These are phyloP conservation scores for Ecdyonurus torrentis DNA, from an alignment of 2,888 invertebrate genomes.

Conservation along the genomic window DNA sequence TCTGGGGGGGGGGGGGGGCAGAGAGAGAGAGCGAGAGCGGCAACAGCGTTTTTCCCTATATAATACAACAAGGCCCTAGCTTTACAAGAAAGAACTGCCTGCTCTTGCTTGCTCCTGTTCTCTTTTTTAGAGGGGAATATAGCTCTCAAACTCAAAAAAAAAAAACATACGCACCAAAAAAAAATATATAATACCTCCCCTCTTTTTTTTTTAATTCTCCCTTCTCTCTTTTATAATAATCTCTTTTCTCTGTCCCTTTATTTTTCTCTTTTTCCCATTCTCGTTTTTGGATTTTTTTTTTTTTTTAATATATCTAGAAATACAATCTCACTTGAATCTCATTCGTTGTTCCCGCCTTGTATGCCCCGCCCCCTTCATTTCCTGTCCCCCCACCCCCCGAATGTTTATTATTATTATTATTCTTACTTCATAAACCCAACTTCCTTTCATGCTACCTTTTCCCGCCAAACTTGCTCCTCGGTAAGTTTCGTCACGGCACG, in stretches of 20 bases:
- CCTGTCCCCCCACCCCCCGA: not conserved
- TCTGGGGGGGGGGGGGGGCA: not conserved
- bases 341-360: not conserved
- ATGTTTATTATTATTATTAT: not conserved
- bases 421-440: not conserved
- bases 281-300: not conserved
- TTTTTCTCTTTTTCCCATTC: not conserved
- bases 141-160: not conserved
- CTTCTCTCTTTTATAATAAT: too few relatives aligned
- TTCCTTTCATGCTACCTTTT: not conserved
- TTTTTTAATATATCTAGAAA: not conserved
- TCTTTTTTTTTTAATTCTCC: not conserved
- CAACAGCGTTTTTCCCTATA: not conserved
- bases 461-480: not conserved
- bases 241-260: not conserved
- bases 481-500: not conserved
- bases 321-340: not conserved
- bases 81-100: not conserved
- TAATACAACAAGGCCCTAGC: not conserved
- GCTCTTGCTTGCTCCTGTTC: not conserved
- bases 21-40: not conserved
- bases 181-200: not conserved
- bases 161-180: not conserved
- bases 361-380: not conserved
- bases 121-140: not conserved